phyloP scores from a whole-genome alignment of 2,797 vertebrate genomes.

The Muraenolepis orangiensis region DNA sequence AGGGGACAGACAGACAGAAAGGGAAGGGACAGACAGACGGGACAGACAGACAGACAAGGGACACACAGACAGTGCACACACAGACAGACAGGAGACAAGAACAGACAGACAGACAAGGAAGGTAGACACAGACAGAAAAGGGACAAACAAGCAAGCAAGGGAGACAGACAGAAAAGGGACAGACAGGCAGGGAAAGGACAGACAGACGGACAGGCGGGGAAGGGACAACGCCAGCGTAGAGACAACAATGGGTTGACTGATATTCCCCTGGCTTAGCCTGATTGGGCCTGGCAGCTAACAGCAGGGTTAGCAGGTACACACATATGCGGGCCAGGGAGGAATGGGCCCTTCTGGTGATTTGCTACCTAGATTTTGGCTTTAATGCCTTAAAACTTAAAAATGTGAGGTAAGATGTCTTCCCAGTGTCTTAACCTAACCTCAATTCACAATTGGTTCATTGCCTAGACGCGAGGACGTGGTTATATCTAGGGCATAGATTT shows the following conservation, averaged over 20 bases:
- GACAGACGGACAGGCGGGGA: constrained; percentile 40
- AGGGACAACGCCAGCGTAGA: constrained; percentile 37
- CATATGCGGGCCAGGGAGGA: background rate
- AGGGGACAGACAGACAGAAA: background rate
- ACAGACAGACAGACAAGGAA: too few relatives aligned
- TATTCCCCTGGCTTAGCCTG: constrained; percentile 13
- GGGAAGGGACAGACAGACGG: too few relatives aligned
- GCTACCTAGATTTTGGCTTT: constrained; percentile 9
- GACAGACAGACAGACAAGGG: background rate
- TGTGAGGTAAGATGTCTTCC: too few relatives aligned
- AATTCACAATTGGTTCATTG: background rate
- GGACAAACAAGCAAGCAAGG: too few relatives aligned
- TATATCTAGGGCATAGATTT: background rate
- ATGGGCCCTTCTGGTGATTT: constrained; percentile 15
- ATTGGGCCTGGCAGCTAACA: background rate
- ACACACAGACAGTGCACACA: background rate
- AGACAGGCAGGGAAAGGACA: constrained; percentile 40
- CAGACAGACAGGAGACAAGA: background rate
- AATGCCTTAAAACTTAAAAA: background rate
- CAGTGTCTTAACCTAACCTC: background rate
- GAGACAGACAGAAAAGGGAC: constrained; percentile 23
- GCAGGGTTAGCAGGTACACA: background rate
- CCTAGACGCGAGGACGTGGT: background rate
- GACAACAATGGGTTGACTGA: constrained; percentile 62
- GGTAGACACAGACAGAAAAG: too few relatives aligned